phyloP scores from a whole-genome alignment of 2,797 vertebrate genomes.

The Pelobates cultripes region DNA sequence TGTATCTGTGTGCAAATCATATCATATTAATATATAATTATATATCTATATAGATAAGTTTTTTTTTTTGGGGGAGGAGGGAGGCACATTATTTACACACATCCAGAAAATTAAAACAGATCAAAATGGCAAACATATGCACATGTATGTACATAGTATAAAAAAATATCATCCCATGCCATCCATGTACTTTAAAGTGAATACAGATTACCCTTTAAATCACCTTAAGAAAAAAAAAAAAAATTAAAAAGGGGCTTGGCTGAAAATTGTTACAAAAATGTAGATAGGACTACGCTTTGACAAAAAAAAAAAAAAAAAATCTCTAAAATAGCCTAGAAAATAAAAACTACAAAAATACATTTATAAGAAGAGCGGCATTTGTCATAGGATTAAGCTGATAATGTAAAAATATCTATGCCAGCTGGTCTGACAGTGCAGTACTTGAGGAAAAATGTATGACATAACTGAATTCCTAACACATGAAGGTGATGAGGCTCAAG shows the following conservation, averaged over 20 bases:
- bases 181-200: constrained; percentile 32
- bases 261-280: background rate
- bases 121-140: background rate
- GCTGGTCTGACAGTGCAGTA: constrained; percentile 22
- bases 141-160: constrained; percentile 12
- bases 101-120: constrained; percentile 19
- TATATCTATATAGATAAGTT: background rate
- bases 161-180: constrained; percentile 10
- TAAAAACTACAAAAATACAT: constrained; percentile 39
- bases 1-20: constrained; percentile 39
- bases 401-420: constrained; percentile 21
- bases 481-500: background rate
- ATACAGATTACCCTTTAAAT: constrained; percentile 21
- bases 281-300: constrained; percentile 4
- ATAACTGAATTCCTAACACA: background rate
- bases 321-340: constrained; percentile 33
- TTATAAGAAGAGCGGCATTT: constrained; percentile 18
- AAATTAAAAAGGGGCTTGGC: too few relatives aligned
- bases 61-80: background rate
- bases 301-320: constrained; percentile 17
- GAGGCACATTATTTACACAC: background rate
- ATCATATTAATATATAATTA: constrained; percentile 21
- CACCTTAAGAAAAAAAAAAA: background rate
- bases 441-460: background rate
- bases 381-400: constrained; percentile 43